phyloP scores from a whole-genome alignment of 2,797 vertebrate genomes.

The Graptemys geographica region DNA sequence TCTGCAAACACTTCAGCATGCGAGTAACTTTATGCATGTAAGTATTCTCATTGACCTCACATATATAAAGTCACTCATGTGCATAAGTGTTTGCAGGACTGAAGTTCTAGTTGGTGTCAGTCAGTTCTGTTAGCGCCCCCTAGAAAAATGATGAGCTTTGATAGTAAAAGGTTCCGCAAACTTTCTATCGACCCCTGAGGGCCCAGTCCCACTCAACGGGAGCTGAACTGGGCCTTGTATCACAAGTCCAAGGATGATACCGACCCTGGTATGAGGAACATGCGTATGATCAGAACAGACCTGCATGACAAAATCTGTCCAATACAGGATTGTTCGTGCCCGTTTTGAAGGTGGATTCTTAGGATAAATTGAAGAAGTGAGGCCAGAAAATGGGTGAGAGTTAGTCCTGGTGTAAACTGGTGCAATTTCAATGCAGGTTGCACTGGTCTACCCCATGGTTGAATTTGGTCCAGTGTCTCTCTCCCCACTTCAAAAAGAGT shows the following conservation, averaged over 20 bases:
- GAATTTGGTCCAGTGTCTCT: not conserved
- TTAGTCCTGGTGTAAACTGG: not conserved
- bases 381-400: not conserved
- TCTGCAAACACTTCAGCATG: not conserved
- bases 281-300: not conserved
- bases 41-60: not conserved
- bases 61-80: not conserved
- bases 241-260: not conserved
- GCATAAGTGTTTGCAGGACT: not conserved
- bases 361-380: not conserved
- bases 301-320: not conserved
- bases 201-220: not conserved
- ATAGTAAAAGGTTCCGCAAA: not conserved
- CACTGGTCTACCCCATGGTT: not conserved
- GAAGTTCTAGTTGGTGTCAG: not conserved
- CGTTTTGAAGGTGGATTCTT: not conserved
- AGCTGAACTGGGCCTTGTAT: rapidly evolving
- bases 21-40: not conserved
- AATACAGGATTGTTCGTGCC: not conserved
- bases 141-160: not conserved
- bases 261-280: not conserved
- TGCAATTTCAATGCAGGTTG: too few relatives aligned
- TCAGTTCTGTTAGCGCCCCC: not conserved
- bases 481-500: too few relatives aligned
- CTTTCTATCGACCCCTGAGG: rapidly evolving